Percentiles rank a stretch among this genome's conserved stretches.
Conservation (phyloP, 2,888 invertebrate genomes). For the Amblyjoppa proteus region DNA sequence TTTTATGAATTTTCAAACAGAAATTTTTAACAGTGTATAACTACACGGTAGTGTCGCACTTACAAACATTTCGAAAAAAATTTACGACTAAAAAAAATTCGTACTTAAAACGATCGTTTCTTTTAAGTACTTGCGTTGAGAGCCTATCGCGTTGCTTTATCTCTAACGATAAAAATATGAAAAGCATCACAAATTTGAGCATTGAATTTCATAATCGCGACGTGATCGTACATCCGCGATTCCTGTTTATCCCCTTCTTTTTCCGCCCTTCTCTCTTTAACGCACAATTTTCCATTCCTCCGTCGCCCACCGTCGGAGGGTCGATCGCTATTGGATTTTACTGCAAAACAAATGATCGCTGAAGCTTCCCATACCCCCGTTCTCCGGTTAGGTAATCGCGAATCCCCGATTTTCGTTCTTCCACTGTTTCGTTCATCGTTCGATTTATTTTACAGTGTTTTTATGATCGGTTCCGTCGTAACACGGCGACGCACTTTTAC, state of each 20-base stretch:
- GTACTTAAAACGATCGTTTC: too few species aligned
- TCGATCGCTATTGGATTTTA: conserved; percentile 78
- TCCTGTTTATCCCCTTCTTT: background rate
- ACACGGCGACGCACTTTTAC: conserved; percentile 51
- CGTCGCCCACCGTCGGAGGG: conserved; percentile 45
- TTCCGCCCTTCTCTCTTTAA: background rate
- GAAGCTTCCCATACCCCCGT: background rate
- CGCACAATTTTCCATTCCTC: conserved; percentile 26
- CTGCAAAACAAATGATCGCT: conserved; percentile 78
- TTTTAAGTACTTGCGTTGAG: too few species aligned
- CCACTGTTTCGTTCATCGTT: conserved; percentile 37
- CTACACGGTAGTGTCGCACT: too few species aligned
- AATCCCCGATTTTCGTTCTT: conserved; percentile 68
- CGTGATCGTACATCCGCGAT: conserved; percentile 18
- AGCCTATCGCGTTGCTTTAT: background rate
- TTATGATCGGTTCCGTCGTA: conserved; percentile 70
- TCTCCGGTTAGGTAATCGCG: conserved; percentile 73
- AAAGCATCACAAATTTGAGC: background rate
- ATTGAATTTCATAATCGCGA: background rate
- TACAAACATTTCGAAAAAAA: too few species aligned
- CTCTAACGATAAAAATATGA: background rate
- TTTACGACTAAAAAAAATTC: too few species aligned
- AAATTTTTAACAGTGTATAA: too few species aligned
- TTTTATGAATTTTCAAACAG: too few species aligned
- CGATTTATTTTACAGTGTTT: conserved; percentile 73